These are phyloP conservation scores for Podarcis siculus DNA, from an alignment of 2,797 vertebrate genomes.

Conservation along the genomic window DNA sequence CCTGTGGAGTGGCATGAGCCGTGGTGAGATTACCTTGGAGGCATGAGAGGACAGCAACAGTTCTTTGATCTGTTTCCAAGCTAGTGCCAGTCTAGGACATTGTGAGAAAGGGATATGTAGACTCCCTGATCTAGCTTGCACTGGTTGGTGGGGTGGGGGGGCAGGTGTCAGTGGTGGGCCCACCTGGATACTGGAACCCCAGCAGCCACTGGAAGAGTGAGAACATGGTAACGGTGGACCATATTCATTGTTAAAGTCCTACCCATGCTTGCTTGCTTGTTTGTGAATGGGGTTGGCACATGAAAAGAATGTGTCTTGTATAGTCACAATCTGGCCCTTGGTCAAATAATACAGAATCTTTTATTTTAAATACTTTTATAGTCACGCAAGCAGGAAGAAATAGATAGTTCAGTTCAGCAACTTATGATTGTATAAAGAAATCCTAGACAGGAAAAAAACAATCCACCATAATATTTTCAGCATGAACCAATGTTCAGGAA, in stretches of 20 bases:
- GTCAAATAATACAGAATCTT: background rate
- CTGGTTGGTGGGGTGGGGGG: background rate
- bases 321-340: background rate
- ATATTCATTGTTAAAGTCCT: background rate
- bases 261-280: background rate
- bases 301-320: background rate
- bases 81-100: background rate
- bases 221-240: background rate
- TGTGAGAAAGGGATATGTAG: background rate
- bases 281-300: background rate
- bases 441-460: slow-evolving; percentile 35
- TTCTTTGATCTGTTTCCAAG: background rate
- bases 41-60: too few species aligned
- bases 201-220: too few species aligned
- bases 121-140: background rate
- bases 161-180: background rate
- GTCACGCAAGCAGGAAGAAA: background rate
- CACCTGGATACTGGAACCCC: too few species aligned
- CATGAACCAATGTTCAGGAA: slow-evolving; percentile 49
- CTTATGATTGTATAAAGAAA: slow-evolving; percentile 32
- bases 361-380: background rate
- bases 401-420: background rate
- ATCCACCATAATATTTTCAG: slow-evolving; percentile 33
- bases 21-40: too few species aligned
- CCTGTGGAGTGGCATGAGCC: too few species aligned